Conservation (phyloP, 2,113 vertebrate genomes). For the Chloropsis hardwickii region DNA sequence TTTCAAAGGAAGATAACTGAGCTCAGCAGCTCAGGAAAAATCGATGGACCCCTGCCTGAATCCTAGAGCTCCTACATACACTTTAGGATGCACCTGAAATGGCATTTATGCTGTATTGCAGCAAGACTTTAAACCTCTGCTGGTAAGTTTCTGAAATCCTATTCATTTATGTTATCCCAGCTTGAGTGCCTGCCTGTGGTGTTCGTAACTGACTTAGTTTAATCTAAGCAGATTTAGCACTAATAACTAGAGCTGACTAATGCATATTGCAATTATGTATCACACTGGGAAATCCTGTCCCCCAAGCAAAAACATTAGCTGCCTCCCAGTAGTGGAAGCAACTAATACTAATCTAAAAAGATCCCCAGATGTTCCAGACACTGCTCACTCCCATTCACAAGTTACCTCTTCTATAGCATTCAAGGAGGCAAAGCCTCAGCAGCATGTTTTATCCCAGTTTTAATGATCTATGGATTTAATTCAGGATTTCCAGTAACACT, state of each 20-base stretch:
- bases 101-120: not conserved
- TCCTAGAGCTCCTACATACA: not conserved
- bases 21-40: not conserved
- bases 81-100: not conserved
- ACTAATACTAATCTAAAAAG: not conserved
- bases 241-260: conserved; percentile 46
- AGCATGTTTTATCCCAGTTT: not conserved
- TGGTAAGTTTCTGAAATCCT: conserved; percentile 11
- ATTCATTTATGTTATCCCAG: conserved; percentile 11
- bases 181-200: not conserved
- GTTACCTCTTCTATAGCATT: not conserved
- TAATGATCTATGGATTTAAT: conserved; percentile 30
- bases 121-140: not conserved
- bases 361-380: not conserved
- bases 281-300: conserved; percentile 5
- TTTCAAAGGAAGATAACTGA: not conserved
- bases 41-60: not conserved
- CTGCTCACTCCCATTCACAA: not conserved
- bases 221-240: conserved; percentile 44
- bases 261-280: conserved; percentile 6
- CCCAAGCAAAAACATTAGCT: not conserved
- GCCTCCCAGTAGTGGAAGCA: not conserved
- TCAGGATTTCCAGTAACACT: not conserved
- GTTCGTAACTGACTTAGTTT: conserved; percentile 43
- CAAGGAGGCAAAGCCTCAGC: not conserved